Conservation (phyloP, 2,888 invertebrate species). For the Drosophila neonasuta region DNA sequence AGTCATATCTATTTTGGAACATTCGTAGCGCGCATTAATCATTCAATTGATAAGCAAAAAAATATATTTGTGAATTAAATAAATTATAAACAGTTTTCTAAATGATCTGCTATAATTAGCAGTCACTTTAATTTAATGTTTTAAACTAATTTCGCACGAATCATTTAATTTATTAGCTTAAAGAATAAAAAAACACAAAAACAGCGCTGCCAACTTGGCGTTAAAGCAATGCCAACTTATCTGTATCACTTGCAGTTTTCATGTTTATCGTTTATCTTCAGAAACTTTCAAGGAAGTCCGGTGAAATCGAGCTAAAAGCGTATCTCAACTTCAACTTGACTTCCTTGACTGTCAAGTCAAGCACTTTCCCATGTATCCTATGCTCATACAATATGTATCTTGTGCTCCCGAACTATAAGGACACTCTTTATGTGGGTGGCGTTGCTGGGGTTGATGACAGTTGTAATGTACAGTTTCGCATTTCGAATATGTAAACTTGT, state of each 20-base stretch:
- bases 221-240: no score
- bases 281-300: neutral
- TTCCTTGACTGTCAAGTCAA: neutral
- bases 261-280: neutral
- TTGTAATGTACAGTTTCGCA: constrained; percentile 4
- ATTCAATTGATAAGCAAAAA: neutral
- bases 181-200: no score
- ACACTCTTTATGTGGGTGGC: constrained; percentile 12
- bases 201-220: no score
- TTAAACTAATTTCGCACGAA: no score
- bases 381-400: constrained; percentile 4
- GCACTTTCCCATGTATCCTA: neutral
- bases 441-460: neutral
- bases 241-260: neutral
- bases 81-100: neutral
- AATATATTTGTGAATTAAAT: neutral
- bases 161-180: no score
- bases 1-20: neutral
- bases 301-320: neutral
- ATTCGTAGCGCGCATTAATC: neutral
- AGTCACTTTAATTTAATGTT: no score
- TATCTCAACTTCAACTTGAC: neutral
- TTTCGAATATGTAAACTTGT: constrained; percentile 15
- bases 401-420: neutral
- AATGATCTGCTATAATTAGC: no score